phyloP scores from a whole-genome alignment of 2,797 vertebrate species.

The Microctenopoma lineatum region DNA sequence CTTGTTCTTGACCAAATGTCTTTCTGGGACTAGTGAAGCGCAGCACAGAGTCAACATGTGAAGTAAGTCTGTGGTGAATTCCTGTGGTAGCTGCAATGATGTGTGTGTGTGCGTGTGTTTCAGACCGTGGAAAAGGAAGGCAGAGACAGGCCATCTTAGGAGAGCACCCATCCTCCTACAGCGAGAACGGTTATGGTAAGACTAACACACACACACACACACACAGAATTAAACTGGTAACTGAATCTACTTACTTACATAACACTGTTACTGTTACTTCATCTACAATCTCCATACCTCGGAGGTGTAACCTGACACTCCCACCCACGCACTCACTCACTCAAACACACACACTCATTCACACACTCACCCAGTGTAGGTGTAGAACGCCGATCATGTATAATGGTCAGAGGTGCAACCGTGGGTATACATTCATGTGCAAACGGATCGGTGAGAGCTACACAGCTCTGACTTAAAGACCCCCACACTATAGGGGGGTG shows the following conservation, averaged over 20 bases:
- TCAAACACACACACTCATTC: not conserved
- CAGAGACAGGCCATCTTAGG: slow-evolving; percentile 97
- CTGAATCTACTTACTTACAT: slow-evolving; percentile 19
- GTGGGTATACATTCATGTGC: slow-evolving; percentile 18
- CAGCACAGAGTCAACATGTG: not conserved
- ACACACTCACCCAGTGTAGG: not conserved
- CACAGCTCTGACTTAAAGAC: not conserved
- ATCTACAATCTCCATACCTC: slow-evolving; percentile 26
- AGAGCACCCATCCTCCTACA: slow-evolving; percentile 96
- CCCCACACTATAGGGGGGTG: not conserved
- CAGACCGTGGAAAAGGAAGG: slow-evolving; percentile 94
- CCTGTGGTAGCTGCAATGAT: not conserved
- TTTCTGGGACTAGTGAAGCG: not conserved
- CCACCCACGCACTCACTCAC: not conserved
- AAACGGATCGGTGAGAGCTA: slow-evolving; percentile 24
- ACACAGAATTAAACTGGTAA: slow-evolving; percentile 6
- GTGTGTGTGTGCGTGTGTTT: slow-evolving; percentile 58
- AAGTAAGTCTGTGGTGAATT: not conserved
- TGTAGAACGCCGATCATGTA: slow-evolving; percentile 13
- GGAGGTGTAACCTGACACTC: slow-evolving; percentile 22
- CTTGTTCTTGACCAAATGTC: not conserved
- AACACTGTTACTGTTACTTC: slow-evolving; percentile 20
- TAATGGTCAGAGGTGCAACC: slow-evolving; percentile 7
- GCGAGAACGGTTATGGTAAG: slow-evolving; percentile 95
- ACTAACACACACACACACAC: slow-evolving; percentile 31